Conservation (phyloP, 2,113 vertebrate species). For the Coptodon bakossiorum region DNA sequence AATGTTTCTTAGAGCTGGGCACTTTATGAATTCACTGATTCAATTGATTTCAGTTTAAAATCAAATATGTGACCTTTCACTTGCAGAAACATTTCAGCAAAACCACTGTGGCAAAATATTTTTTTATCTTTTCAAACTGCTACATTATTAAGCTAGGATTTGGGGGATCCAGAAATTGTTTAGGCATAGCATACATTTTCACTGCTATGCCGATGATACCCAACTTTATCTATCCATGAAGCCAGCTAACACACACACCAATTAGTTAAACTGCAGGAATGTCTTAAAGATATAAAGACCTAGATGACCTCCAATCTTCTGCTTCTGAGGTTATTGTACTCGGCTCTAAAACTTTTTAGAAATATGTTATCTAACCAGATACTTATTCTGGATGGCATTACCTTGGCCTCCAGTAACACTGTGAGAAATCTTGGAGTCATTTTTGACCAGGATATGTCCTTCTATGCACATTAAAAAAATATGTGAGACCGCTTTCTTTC, state of each 20-base stretch:
- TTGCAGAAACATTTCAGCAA: neutral
- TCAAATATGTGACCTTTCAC: neutral
- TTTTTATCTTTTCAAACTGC: neutral
- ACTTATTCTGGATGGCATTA: neutral
- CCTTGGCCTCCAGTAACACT: neutral
- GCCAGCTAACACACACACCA: neutral
- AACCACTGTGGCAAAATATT: neutral
- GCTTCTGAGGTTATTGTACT: neutral
- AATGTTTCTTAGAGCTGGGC: neutral
- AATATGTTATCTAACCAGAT: neutral
- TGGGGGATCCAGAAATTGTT: neutral
- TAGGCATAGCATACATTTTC: neutral
- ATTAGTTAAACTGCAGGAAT: neutral
- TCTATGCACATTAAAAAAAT: neutral
- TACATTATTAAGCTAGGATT: neutral
- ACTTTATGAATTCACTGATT: neutral
- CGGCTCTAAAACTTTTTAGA: neutral
- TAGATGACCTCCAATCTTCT: neutral
- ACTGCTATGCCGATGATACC: neutral
- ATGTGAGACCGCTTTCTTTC: neutral
- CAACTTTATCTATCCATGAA: neutral
- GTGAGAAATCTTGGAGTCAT: neutral
- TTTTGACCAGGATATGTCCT: neutral
- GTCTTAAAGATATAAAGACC: neutral
- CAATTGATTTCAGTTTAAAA: neutral